Conservation (phyloP, 2,113 vertebrate species). For the Sardina pilchardus region DNA sequence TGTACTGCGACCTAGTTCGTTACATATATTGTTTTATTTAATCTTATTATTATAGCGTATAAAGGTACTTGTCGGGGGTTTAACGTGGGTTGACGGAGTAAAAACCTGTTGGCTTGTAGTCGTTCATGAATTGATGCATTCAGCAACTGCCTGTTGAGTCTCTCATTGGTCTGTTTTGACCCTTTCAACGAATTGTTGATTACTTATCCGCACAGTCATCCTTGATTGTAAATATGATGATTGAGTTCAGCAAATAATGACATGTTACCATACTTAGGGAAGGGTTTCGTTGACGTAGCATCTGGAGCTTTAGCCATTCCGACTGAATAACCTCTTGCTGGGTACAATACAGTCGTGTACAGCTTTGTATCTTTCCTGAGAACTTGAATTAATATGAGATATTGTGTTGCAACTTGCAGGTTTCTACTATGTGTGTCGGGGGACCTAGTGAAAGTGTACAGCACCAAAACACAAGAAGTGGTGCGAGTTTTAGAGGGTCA, state of each 20-base stretch:
- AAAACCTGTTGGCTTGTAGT: background rate
- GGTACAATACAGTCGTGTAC: background rate
- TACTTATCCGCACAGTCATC: background rate
- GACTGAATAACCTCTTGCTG: background rate
- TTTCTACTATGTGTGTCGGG: slow-evolving; percentile 86
- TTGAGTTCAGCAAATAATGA: background rate
- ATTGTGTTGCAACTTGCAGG: slow-evolving; percentile 69
- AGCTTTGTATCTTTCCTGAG: no score
- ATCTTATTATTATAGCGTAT: background rate
- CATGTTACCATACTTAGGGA: no score
- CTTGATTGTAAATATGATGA: background rate
- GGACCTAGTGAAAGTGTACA: slow-evolving; percentile 87
- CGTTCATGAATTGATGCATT: background rate
- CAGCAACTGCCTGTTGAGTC: background rate
- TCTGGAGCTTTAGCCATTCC: background rate
- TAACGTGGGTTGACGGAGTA: background rate
- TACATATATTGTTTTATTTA: background rate
- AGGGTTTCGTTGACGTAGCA: no score
- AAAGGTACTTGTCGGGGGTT: background rate
- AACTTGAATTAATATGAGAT: background rate
- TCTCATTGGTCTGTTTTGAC: background rate
- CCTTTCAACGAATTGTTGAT: background rate
- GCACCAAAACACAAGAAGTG: slow-evolving; percentile 85
- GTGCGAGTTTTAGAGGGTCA: slow-evolving; percentile 83
- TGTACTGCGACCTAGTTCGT: background rate